Evolutionary conservation across 2,888 invertebrate species (phyloP).

Genomic region (Macrosiphum euphorbiae): DNA sequence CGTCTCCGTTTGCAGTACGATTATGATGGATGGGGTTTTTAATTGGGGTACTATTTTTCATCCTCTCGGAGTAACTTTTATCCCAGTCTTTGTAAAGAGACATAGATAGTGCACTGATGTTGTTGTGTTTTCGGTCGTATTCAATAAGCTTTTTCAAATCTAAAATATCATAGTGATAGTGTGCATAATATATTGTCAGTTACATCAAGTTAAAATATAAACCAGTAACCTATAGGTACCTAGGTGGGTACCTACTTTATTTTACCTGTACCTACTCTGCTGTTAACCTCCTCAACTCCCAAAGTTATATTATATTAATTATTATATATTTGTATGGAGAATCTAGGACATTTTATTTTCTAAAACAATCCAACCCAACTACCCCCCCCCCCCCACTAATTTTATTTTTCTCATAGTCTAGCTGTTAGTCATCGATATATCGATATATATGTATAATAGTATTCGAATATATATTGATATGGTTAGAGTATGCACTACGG

Average conservation of each 20-base stretch:
- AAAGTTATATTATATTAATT: neutral
- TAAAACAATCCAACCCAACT: too few species aligned
- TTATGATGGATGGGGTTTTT: neutral
- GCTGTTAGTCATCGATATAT: too few species aligned
- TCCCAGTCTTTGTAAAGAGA: neutral
- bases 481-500: too few species aligned
- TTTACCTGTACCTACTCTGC: neutral
- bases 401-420: too few species aligned
- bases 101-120: neutral
- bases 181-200: neutral
- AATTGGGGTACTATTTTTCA: neutral
- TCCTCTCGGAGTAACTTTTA: slow-evolving; percentile 35
- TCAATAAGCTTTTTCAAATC: slow-evolving; percentile 53
- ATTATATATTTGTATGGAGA: neutral
- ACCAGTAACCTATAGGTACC: neutral
- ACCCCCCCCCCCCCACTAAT: too few species aligned
- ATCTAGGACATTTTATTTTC: neutral
- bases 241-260: too few species aligned
- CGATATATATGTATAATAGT: too few species aligned
- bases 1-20: neutral
- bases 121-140: slow-evolving; percentile 36
- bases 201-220: neutral
- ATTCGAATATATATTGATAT: too few species aligned
- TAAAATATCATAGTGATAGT: neutral
- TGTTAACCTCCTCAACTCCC: neutral